Base-by-base conservation (phyloP, 2,797 vertebrate genomes). In the Paratrypauchen microcephalus region DNA sequence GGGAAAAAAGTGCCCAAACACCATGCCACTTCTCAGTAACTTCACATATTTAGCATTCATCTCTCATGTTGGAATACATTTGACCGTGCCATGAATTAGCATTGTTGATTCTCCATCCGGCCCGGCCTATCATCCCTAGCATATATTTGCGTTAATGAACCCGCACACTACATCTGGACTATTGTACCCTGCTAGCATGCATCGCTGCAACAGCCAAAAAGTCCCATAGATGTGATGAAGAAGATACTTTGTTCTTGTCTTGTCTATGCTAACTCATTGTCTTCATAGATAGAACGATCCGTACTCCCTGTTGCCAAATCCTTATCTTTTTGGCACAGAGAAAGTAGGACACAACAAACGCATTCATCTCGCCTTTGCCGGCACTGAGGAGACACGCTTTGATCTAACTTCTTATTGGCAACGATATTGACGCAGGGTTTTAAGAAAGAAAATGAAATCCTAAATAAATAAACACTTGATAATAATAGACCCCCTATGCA, bases 341-440 rank as follows among this genome's bases (percentile, higher is more conserved):
- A 67, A 86, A 85, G 68, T 84, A 75, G 80, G 83, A 74, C 73
- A 69, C 79, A 82, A 90, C 84, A 78, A 86, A 85, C 23, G 70
- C 76, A 71, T 67, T 50, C 73, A 82, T 63, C 81, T 87, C 84
- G 11, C 28, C 23, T 21, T 80, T 77, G 71, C 54, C 75, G n/a
- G 61, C 79, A 76, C 88, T 76, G 83, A 88, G 82, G 82, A 55
- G 23, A 71, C 65, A 59, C 7, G 71, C 85, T 87, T 86, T 88
- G 83, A 88, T 87, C 78, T 83, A 41, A 70, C 57, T 77, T 83
- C 81, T 47, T 48, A 48, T 73, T 87, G 86, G 80, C 80, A 76
- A 70, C 6, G 41, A 85, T 68, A 75, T 83, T 48, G 41, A 86
- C 76, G 76, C 61, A 72, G 59, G 72, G 74, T 78, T 83, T 79